Base-by-base conservation (phyloP, 2,888 invertebrate species). In the Strigamia maritima region DNA sequence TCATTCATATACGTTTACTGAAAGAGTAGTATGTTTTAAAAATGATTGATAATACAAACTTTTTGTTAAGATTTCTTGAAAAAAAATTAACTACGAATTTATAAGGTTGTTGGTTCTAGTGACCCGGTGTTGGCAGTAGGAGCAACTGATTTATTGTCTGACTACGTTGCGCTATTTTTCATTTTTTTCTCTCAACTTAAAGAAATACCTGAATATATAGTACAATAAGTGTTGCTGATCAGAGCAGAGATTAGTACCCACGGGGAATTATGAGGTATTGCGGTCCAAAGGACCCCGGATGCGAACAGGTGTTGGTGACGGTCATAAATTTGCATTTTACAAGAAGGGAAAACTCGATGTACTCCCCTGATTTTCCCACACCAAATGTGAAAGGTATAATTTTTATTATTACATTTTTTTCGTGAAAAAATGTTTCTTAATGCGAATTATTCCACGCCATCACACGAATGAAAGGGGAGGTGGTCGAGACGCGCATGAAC, bases 371-470 rank as follows among this genome's bases (percentile, higher is more conserved):
- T 70, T 70, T 70, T 70, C 70, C 70, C 70, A 70, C 28, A 70
- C 26, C 70, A 70, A 70, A 70, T 28, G 28, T 12, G 70, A 70
- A 70, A 70, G 70, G 70, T 70, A 70, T 70, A 70, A 70, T 70
- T 70, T 70, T 70, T 70, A 70, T 70, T 70, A 28, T 70, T 70
- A 28, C 70, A 70, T 70, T 70, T 70, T 70, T 70, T 70, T 70
- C 70, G 16, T 70, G 70, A 70, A 70, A 70, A 70, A 70, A 70
- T 70, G 70, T 70, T 70, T 70, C 70, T 70, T 70, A 70, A 70
- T 70, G 70, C 70, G 70, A 70, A 70, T 70, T 70, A 70, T 70
- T 70, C 70, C 70, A 70, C 70, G 70, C 70, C 70, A 70, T 28
- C 70, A 70, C 70, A 70, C 70, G 70, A 70, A 70, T 70, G 70